A percentile compares a stretch with the other conserved stretches of the same genome.
Conservation (phyloP, 2,113 vertebrate species). For the Nannobrachium achirus region DNA sequence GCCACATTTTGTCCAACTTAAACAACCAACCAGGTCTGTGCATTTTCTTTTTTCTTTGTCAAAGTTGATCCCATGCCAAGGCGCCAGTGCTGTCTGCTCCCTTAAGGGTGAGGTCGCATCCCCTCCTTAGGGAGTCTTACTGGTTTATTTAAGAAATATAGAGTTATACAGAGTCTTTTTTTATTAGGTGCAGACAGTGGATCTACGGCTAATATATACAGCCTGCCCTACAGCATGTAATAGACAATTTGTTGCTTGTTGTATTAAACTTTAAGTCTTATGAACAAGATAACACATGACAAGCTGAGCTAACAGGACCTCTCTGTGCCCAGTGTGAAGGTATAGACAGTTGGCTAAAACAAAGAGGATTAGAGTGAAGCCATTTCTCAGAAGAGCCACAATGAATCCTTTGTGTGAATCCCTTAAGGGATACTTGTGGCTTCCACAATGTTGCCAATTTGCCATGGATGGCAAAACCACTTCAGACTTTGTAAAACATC, state of each 20-base stretch:
- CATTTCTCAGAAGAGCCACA: conserved; percentile 2
- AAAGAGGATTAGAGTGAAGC: conserved; percentile 32
- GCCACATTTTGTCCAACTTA: too few species aligned
- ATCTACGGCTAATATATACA: too few species aligned
- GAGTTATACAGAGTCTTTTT: too few species aligned
- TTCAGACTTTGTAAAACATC: neutral
- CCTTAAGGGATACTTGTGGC: neutral
- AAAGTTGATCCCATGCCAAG: too few species aligned
- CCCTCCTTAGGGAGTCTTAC: too few species aligned
- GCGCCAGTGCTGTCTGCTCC: too few species aligned
- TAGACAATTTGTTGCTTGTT: conserved; percentile 40
- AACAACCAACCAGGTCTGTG: too few species aligned
- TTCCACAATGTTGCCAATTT: conserved; percentile 9
- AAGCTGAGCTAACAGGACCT: conserved; percentile 47
- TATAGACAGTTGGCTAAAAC: conserved; percentile 8
- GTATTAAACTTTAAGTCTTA: conserved; percentile 22
- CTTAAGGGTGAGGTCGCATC: too few species aligned
- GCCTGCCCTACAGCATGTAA: too few species aligned
- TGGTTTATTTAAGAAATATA: too few species aligned
- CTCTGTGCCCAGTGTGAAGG: neutral
- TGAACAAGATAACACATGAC: conserved; percentile 35
- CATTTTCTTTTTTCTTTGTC: too few species aligned
- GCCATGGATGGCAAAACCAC: conserved; percentile 3
- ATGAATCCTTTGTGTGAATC: conserved; percentile 15
- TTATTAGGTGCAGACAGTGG: too few species aligned